Evolutionary conservation across 2,888 invertebrate genomes (phyloP).

Genomic region (Monopis laevigella): DNA sequence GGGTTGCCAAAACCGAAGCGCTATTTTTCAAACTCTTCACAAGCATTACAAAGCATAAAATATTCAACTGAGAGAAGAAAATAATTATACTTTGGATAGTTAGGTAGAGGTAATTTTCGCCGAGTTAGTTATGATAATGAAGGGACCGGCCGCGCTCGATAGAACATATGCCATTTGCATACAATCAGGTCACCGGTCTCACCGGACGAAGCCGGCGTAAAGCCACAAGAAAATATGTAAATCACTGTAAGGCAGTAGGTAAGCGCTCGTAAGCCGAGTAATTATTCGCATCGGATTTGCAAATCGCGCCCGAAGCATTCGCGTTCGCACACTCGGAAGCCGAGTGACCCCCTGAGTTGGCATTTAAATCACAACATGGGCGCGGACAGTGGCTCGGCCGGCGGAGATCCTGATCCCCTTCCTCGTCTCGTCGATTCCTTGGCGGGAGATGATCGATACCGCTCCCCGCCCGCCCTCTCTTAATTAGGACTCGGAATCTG

Average conservation of each 20-base stretch:
- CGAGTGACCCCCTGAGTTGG: conserved; percentile 54
- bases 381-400: conserved; percentile 43
- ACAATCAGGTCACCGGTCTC: conserved; percentile 25
- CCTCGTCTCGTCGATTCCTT: conserved; percentile 66
- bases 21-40: conserved; percentile 23
- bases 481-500: conserved; percentile 88
- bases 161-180: conserved; percentile 13
- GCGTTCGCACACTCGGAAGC: conserved; percentile 43
- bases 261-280: conserved; percentile 64
- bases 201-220: conserved; percentile 32
- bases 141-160: conserved; percentile 2
- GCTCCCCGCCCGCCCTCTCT: conserved; percentile 69
- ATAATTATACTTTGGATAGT: neutral
- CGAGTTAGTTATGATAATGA: conserved; percentile 8
- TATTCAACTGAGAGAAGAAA: conserved; percentile 12
- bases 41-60: conserved; percentile 20
- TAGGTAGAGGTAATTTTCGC: neutral
- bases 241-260: conserved; percentile 64
- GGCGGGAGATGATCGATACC: conserved; percentile 64
- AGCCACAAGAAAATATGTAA: conserved; percentile 66
- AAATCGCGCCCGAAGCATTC: conserved; percentile 58
- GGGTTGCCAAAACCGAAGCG: conserved; percentile 19
- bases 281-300: conserved; percentile 67
- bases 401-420: conserved; percentile 63
- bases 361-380: conserved; percentile 65